Conservation (phyloP, 2,113 vertebrate genomes). For the Phyllostomus hastatus region DNA sequence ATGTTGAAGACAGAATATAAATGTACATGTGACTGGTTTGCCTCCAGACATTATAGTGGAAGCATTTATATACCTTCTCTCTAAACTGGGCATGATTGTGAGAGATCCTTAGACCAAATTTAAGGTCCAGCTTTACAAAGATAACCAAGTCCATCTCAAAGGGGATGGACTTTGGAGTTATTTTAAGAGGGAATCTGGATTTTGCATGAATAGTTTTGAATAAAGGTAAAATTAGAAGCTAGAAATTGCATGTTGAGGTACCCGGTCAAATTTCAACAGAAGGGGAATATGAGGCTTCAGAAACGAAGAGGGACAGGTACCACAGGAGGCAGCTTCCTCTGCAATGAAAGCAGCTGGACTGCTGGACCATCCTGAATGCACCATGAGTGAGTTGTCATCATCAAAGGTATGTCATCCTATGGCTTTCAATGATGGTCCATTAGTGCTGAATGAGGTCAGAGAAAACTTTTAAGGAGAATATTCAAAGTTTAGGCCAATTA, state of each 20-base stretch:
- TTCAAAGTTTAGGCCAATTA: constrained; percentile 73
- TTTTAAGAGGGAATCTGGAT: too few relatives aligned
- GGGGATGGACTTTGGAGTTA: too few relatives aligned
- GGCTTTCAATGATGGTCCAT: constrained; percentile 88
- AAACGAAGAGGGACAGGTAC: constrained; percentile 87
- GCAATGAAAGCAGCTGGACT: constrained; percentile 90
- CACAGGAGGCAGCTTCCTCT: constrained; percentile 88
- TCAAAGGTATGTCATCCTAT: constrained; percentile 90
- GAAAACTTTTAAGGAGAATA: constrained; percentile 81
- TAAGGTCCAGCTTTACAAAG: too few relatives aligned
- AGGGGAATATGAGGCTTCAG: constrained; percentile 91
- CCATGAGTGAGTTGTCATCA: constrained; percentile 87
- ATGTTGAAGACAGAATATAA: too few relatives aligned
- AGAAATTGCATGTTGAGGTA: constrained; percentile 89
- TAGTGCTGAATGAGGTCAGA: too few relatives aligned
- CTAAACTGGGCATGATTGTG: too few relatives aligned
- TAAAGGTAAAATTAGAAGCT: constrained; percentile 81
- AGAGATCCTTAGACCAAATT: too few relatives aligned
- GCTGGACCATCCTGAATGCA: constrained; percentile 79
- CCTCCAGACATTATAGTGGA: too few relatives aligned
- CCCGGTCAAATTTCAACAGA: constrained; percentile 87
- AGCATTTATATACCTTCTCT: too few relatives aligned
- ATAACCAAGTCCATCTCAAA: too few relatives aligned
- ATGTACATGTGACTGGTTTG: too few relatives aligned
- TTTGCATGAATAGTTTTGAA: too few relatives aligned